Percentiles rank a stretch among this genome's conserved stretches.
These are phyloP conservation scores for Cyprichromis sp. DNA, from an alignment of 2,113 vertebrate genomes.

Conservation along the genomic window DNA sequence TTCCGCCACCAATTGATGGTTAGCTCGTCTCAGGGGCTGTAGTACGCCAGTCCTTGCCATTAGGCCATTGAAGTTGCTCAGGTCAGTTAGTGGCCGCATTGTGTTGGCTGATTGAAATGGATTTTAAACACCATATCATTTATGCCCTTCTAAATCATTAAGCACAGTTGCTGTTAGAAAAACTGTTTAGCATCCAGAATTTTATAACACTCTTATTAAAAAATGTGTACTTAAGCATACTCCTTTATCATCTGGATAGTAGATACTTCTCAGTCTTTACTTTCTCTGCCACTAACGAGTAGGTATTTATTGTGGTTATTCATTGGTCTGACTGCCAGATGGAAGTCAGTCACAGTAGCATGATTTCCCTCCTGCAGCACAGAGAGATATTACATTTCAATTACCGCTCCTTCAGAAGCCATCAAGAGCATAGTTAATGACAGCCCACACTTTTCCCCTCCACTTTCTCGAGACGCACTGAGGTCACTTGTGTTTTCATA, in stretches of 20 bases:
- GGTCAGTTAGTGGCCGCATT: not conserved
- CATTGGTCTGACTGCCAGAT: not conserved
- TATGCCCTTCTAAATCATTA: not conserved
- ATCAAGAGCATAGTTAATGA: not conserved
- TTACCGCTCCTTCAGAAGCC: slow-evolving; percentile 22
- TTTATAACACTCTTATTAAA: not conserved
- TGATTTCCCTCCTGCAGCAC: not conserved
- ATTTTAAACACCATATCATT: not conserved
- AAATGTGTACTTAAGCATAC: not conserved
- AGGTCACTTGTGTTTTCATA: slow-evolving; percentile 23
- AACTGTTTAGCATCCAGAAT: not conserved
- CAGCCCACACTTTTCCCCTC: slow-evolving; percentile 5
- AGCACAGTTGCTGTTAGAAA: not conserved
- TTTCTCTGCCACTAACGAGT: not conserved
- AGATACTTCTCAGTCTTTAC: not conserved
- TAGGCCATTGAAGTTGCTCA: not conserved
- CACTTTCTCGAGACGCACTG: not conserved
- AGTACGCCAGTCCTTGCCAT: not conserved
- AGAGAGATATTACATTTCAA: slow-evolving; percentile 2
- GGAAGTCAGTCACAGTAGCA: not conserved
- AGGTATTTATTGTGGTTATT: not conserved
- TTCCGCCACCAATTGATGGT: not conserved
- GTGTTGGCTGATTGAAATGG: not conserved
- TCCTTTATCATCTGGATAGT: not conserved
- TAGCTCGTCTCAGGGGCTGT: not conserved